Base-by-base conservation (phyloP, 2,797 vertebrate genomes). In the Tinamus major region DNA sequence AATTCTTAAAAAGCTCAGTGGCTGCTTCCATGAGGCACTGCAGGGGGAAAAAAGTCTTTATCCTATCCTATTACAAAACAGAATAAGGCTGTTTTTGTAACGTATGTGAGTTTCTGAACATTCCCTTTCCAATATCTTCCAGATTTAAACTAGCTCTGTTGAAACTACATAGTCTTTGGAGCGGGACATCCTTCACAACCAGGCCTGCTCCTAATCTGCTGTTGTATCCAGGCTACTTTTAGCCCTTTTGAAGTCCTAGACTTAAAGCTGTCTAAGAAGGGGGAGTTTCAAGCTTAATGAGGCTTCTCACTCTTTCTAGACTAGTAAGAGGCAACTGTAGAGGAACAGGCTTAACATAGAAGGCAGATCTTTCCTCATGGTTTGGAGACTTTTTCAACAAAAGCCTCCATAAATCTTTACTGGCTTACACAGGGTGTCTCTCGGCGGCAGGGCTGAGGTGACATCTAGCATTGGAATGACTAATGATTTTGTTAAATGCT, bases 1-100 rank as follows among this genome's bases (percentile, higher is more conserved):
- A 83, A 55, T 85, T 78, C 72, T 78, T 89, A 49, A 79, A 89
- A 85, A 93, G 85, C 58, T 75, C 53, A 53, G 63, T 77, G 76
- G 27, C 71, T 92, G 69, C 27, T 41, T 93, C 79, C 12, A 1
- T 42, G 59, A 93, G 69, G 85, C 93, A 46, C 79, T 89, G 62
- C 46, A 80, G 62, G 31, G 69, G 48, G 69, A 85, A 19, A 49
- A 51, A 51, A 92, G 49, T 82, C 75, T 29, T 91, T 87, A n/a
- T 75, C 33, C 78, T 82, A 39, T 9, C 33, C 49, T 82, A 62
- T 31, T 53, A 37, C 39, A 63, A 87, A 77, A 48, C 9, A 35
- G 29, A 80, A 39, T 62, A 75, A 75, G 13, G 9, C 24, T 24
- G 3, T 18, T 21, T 33, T 51, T 48, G 67, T 82, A 72, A 62